Percentiles rank a stretch among this genome's conserved stretches.
phyloP scores from a whole-genome alignment of 2,113 vertebrate species.

The Telmatochromis sp. region DNA sequence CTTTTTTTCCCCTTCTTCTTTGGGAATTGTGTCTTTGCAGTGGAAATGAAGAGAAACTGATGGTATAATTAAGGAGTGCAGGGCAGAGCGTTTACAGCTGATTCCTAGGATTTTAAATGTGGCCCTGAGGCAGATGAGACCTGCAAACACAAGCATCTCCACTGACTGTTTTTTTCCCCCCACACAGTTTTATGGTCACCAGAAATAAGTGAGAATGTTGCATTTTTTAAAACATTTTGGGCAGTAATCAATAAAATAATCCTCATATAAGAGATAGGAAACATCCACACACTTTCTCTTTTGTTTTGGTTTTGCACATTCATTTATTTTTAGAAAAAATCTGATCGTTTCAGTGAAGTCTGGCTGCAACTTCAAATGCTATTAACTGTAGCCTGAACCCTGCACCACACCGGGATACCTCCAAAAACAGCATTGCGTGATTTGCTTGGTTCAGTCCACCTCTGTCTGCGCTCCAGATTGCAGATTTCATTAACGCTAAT shows the following conservation, averaged over 20 bases:
- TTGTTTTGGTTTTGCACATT: neutral
- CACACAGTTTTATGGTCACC: neutral
- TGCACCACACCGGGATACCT: neutral
- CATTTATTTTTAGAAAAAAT: neutral
- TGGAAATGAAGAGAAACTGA: neutral
- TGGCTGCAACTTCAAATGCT: neutral
- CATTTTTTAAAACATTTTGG: neutral
- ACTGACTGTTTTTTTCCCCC: neutral
- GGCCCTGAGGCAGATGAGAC: neutral
- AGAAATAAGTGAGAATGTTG: neutral
- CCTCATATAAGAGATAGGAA: neutral
- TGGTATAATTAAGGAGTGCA: neutral
- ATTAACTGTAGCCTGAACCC: neutral
- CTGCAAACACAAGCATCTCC: neutral
- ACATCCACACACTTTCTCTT: neutral
- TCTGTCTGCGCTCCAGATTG: neutral
- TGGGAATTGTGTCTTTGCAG: conserved; percentile 7
- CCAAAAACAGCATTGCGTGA: neutral
- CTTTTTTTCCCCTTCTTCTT: neutral
- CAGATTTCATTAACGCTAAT: neutral
- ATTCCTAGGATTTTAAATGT: neutral
- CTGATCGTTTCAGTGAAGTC: neutral
- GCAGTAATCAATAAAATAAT: neutral
- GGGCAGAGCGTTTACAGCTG: neutral
- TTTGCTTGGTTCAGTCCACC: neutral